Percentiles rank a stretch among this genome's conserved stretches.
Evolutionary conservation across 2,113 vertebrate species (phyloP).

Genomic region (Mesitornis unicolor): DNA sequence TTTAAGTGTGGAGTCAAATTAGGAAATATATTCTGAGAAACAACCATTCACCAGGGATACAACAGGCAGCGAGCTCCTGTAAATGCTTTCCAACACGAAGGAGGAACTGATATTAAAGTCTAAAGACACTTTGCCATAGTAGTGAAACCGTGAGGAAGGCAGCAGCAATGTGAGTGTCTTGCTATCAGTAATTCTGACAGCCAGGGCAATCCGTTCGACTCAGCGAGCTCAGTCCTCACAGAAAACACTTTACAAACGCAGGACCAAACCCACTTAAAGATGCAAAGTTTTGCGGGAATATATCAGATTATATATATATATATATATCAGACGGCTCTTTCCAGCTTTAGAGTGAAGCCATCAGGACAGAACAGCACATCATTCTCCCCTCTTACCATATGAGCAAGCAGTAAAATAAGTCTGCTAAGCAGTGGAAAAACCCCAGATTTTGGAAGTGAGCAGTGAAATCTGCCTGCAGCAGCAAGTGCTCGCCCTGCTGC

Average conservation of each 20-base stretch:
- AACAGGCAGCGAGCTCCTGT: background rate
- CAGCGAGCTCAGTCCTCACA: background rate
- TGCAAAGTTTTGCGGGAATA: background rate
- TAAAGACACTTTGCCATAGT: background rate
- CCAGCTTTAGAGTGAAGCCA: accelerated
- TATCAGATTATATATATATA: too few relatives aligned
- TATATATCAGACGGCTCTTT: too few relatives aligned
- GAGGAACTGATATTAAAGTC: background rate
- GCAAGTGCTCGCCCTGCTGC: background rate
- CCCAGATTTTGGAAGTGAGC: too few relatives aligned
- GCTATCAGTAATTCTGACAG: background rate
- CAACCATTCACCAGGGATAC: background rate
- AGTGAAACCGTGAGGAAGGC: background rate
- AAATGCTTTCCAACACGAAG: accelerated
- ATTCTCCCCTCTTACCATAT: background rate
- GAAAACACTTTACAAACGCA: background rate
- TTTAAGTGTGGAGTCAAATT: background rate
- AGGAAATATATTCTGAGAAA: background rate
- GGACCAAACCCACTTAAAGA: background rate
- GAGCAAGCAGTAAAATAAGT: background rate
- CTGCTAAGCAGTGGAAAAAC: background rate
- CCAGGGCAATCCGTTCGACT: background rate
- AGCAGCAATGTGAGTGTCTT: background rate
- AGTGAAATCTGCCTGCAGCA: accelerated
- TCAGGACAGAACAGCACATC: background rate